Evolutionary conservation across 2,113 vertebrate genomes (phyloP).

Genomic region (Percopsis transmontana): DNA sequence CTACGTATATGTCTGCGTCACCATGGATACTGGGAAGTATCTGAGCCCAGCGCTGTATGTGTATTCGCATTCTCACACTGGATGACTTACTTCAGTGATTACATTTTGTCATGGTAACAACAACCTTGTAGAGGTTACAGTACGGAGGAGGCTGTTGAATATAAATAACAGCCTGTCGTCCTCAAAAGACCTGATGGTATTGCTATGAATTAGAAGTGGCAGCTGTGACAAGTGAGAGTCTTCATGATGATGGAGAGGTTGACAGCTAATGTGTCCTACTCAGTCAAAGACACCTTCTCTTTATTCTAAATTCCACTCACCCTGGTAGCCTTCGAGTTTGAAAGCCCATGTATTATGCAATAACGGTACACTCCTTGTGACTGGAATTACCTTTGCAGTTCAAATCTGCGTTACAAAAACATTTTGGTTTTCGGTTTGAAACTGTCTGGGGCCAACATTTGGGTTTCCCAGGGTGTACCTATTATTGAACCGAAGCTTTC

Average conservation of each 20-base stretch:
- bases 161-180: neutral
- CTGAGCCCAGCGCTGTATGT: constrained; percentile 13
- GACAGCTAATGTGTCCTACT: neutral
- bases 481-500: too few relatives aligned
- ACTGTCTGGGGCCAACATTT: too few relatives aligned
- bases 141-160: neutral
- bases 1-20: constrained; percentile 27
- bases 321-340: neutral
- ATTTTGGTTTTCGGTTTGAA: too few relatives aligned
- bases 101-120: constrained; percentile 28
- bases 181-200: neutral
- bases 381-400: too few relatives aligned
- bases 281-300: neutral
- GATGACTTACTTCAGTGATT: constrained; percentile 5
- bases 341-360: neutral
- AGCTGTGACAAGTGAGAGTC: constrained; percentile 14
- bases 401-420: too few relatives aligned
- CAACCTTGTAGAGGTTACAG: constrained; percentile 1
- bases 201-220: neutral
- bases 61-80: constrained; percentile 1
- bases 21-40: constrained; percentile 45
- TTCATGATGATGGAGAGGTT: neutral
- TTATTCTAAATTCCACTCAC: neutral
- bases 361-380: too few relatives aligned
- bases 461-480: too few relatives aligned